Evolutionary conservation across 2,888 invertebrate genomes (phyloP), one percentile per base, ranked within the genome.

Genomic region (Parnassius apollo): DNA sequence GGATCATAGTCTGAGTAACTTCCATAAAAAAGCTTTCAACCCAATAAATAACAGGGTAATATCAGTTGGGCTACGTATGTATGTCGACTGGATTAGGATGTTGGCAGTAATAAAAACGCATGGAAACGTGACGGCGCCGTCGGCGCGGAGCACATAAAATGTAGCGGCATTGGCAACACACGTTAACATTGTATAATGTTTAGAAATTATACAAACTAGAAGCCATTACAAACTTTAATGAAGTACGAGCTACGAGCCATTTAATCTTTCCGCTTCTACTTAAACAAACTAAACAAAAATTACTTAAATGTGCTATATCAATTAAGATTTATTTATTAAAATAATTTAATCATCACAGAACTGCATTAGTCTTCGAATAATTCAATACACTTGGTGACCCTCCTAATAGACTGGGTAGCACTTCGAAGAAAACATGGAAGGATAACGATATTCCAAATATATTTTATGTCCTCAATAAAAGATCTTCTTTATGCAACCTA

Each of bases 11-110:
- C 42, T 52, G 12, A n/a, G 35, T 45, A 45, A 12, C 25, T 54
- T 46, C 9, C 46, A 56, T 55, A 59, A 59, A 63, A 42, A 46
- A 46, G 59, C 51, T 63, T 59, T 63, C 59, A 56, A 59, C 42
- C 13, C 56, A 59, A 55, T 56, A 42, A 48, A 42, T 58, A 45
- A 49, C 58, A 58, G 54, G 13, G 58, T n/a, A 42, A 62, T 55
- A 55, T 62, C 42, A 45, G 35, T 46, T 7, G 53, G 50, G 22
- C 58, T 52, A 57, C 42, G 51, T n/a, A n/a, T n/a, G n/a, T n/a
- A n/a, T n/a, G n/a, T 55, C 50, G 3, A n/a, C 50, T 42, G 51
- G 42, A 59, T 57, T 48, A 51, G 13, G 42, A 22, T 22, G 12
- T 48, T 7, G 7, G n/a, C 35, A n/a, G 45, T 25, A 57, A 63